Evolutionary conservation across 2,797 vertebrate genomes (phyloP).

Genomic region (Pseudopleuronectes americanus): DNA sequence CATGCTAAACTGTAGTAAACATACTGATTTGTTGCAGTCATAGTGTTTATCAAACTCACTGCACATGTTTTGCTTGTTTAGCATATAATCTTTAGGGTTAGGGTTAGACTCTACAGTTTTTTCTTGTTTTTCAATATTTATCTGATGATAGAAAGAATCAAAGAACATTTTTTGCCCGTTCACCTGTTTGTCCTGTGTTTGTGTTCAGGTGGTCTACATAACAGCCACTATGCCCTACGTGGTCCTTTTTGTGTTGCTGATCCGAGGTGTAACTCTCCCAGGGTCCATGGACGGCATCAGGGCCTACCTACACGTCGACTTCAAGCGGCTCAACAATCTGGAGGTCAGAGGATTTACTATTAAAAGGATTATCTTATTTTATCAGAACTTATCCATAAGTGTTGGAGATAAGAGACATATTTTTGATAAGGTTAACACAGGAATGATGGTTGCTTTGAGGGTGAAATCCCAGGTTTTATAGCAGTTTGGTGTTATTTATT

Average conservation of each 20-base stretch:
- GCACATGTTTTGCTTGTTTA: no score
- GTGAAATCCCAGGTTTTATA: background rate
- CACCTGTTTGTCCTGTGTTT: background rate
- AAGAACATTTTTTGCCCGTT: background rate
- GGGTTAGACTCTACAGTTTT: no score
- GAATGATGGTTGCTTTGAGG: background rate
- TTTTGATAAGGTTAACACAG: background rate
- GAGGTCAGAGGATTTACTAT: slow-evolving; percentile 83
- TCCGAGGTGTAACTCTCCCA: slow-evolving; percentile 93
- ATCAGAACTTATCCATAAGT: background rate
- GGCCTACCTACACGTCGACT: slow-evolving; percentile 94
- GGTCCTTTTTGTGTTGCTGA: slow-evolving; percentile 93
- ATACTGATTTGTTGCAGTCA: no score
- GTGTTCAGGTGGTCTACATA: slow-evolving; percentile 95
- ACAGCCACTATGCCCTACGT: slow-evolving; percentile 98
- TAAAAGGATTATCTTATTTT: no score
- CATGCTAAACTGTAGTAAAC: no score
- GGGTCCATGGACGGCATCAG: slow-evolving; percentile 93
- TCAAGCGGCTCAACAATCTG: slow-evolving; percentile 91
- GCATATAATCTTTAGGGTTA: no score
- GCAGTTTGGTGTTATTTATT: background rate
- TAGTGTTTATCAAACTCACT: no score
- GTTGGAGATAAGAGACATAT: background rate
- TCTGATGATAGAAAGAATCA: no score
- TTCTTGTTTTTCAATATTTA: no score